These are phyloP conservation scores for Apeltes quadracus DNA, from an alignment of 2,113 vertebrate genomes.

Conservation along the genomic window DNA sequence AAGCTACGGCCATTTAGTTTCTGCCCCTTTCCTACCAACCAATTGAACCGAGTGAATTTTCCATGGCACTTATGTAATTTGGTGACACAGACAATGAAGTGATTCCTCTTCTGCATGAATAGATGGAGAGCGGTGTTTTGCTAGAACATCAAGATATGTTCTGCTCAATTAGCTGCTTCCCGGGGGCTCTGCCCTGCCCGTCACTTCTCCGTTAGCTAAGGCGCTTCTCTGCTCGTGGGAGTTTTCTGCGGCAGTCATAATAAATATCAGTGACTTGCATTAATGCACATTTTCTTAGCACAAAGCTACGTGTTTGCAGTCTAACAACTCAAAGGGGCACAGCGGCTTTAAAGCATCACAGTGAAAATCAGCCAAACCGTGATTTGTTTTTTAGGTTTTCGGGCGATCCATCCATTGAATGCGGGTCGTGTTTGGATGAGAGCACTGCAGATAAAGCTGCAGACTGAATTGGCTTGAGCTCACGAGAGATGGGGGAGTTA, in stretches of 20 bases:
- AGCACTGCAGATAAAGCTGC: constrained; percentile 52
- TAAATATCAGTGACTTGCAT: constrained; percentile 50
- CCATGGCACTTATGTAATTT: constrained; percentile 67
- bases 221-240: constrained; percentile 21
- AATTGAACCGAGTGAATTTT: constrained; percentile 62
- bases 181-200: constrained; percentile 31
- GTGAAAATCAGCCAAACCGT: constrained; percentile 40
- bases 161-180: constrained; percentile 67
- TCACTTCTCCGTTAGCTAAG: constrained; percentile 47
- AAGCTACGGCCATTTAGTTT: constrained; percentile 38
- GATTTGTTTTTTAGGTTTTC: constrained; percentile 25
- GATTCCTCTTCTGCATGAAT: constrained; percentile 66
- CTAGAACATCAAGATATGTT: constrained; percentile 69
- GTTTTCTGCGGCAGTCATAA: constrained; percentile 20
- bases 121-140: constrained; percentile 45
- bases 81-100: constrained; percentile 64
- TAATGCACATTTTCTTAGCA: constrained; percentile 18
- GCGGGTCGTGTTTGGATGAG: constrained; percentile 53
- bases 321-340: constrained; percentile 39
- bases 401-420: constrained; percentile 59
- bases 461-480: constrained; percentile 36
- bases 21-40: constrained; percentile 34
- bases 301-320: constrained; percentile 34
- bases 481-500: constrained; percentile 33
- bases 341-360: constrained; percentile 48